Percentiles rank a stretch among this genome's conserved stretches.
phyloP scores from a whole-genome alignment of 2,113 vertebrate species.

The Pelecanus crispus region DNA sequence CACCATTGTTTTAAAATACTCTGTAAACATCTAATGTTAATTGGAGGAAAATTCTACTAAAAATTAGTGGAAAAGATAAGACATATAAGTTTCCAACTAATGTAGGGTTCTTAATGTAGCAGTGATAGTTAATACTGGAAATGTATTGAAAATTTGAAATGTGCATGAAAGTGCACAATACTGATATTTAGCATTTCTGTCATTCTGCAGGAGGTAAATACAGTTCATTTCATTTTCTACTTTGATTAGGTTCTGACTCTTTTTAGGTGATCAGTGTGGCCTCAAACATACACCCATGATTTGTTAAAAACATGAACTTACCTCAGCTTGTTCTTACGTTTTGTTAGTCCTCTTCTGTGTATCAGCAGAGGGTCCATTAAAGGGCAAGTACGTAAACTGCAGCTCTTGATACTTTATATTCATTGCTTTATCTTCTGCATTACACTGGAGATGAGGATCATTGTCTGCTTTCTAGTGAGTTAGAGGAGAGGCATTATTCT shows the following conservation, averaged over 20 bases:
- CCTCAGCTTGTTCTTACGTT: background rate
- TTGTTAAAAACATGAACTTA: background rate
- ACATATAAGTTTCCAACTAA: background rate
- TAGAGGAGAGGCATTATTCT: background rate
- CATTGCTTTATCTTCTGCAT: background rate
- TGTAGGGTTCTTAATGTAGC: background rate
- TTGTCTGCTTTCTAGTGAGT: background rate
- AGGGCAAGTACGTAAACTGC: background rate
- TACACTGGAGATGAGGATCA: background rate
- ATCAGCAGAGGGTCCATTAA: background rate
- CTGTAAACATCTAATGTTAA: background rate
- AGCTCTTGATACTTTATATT: background rate
- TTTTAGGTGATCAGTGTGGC: background rate
- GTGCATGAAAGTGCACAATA: background rate
- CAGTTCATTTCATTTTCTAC: background rate
- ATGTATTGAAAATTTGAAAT: background rate
- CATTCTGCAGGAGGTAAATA: background rate
- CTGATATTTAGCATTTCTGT: background rate
- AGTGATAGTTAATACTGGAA: background rate
- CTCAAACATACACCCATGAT: background rate
- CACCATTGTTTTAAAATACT: constrained; percentile 6
- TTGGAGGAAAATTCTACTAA: background rate
- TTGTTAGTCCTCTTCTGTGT: background rate
- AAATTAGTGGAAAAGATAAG: background rate
- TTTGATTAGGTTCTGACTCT: background rate